phyloP scores from a whole-genome alignment of 2,888 invertebrate species.

The Andricus curvator region DNA sequence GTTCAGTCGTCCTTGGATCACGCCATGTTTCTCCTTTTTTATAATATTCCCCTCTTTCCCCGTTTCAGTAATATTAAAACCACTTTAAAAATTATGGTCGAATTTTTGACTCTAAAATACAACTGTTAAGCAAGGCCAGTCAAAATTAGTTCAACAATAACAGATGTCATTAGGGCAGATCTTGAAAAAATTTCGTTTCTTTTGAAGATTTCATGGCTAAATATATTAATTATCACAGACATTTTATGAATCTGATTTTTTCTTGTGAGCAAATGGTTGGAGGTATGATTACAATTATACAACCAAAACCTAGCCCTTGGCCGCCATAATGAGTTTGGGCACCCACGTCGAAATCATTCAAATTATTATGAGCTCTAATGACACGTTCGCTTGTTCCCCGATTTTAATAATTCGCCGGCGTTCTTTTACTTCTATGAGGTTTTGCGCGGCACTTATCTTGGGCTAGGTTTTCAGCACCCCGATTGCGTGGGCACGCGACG shows the following conservation, averaged over 20 bases:
- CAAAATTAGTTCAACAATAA: background rate
- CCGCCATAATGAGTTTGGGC: slow-evolving; percentile 33
- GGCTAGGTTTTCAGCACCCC: slow-evolving; percentile 17
- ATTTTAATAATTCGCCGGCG: slow-evolving; percentile 47
- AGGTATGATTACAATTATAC: slow-evolving; percentile 20
- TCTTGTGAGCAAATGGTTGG: background rate
- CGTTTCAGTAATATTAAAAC: slow-evolving; percentile 1
- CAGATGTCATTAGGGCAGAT: background rate
- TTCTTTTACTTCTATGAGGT: slow-evolving; percentile 21
- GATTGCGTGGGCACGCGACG: slow-evolving; percentile 45
- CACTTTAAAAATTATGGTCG: slow-evolving; percentile 43
- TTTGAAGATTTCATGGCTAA: background rate
- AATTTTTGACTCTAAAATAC: slow-evolving; percentile 38
- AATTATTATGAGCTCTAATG: slow-evolving; percentile 51
- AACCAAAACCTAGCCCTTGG: background rate
- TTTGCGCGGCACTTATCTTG: slow-evolving; percentile 27
- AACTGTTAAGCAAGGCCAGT: background rate
- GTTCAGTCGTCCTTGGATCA: slow-evolving; percentile 71
- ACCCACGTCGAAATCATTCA: slow-evolving; percentile 46
- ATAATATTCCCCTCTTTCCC: slow-evolving; percentile 43
- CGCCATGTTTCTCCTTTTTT: slow-evolving; percentile 64
- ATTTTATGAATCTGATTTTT: slow-evolving; percentile 5
- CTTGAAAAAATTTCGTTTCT: background rate
- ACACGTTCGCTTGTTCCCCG: slow-evolving; percentile 46
- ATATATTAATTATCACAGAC: background rate